Base-by-base conservation (phyloP, 2,888 invertebrate species). In the Netelia inedita region DNA sequence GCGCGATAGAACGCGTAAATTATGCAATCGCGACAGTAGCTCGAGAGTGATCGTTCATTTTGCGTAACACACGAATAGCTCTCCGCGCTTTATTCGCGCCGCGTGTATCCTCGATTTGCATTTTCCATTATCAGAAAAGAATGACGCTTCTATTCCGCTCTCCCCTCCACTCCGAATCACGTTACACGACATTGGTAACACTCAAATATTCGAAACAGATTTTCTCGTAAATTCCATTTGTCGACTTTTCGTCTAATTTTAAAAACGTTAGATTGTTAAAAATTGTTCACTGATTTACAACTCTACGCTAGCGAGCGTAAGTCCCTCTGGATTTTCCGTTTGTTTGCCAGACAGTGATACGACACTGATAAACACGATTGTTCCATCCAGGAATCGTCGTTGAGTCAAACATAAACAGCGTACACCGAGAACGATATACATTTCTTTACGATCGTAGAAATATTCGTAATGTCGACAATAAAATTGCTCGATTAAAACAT, bases 81-180 rank as follows among this genome's bases (percentile, higher is more conserved):
- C 53, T 28, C 28, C 46, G 50, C 69, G 43, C n/a, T 43, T 66
- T 79, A 53, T 23, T 1, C 8, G 43, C 23, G 16, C 11, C 14
- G 53, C 53, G 53, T 69, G 55, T 16, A 71, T 71, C 11, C n/a
- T 9, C 19, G 57, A 73, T 76, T 84, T 73, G 66, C 80, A 76
- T 80, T 73, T 80, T 43, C 23, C 53, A 71, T 80, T 80, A 80
- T 73, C 71, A 50, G 65, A 63, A 74, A 79, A 74, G 14, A 28
- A 50, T 63, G 63, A 43, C 71, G 65, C 75, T 2, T 6, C 14
- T 46, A 11, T 46, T 11, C 9, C 9, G 46, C 11, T 46, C 11
- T 46, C 9, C 46, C 1, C 46, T 11, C 46, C 10, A 11, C 1
- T 9, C 46, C 10, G 9, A 11, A 46, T 1, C 11, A 11, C 46